Evolutionary conservation across 64 coral and sea anemone species (phyloP).

Genomic region (Catalaphyllia jardinei): DNA sequence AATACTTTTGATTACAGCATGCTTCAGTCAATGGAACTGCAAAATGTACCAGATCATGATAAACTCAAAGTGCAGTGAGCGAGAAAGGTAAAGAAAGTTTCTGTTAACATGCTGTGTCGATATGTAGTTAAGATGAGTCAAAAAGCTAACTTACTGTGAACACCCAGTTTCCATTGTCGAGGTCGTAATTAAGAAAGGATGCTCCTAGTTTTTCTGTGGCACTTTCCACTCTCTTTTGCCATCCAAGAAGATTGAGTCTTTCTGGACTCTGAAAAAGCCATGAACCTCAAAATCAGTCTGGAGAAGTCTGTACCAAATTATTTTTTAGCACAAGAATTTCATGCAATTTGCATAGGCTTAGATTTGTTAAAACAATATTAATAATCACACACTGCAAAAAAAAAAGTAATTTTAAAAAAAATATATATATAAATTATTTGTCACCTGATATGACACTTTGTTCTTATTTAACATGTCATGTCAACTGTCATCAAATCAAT

Average conservation of each 20-base stretch:
- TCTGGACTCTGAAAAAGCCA: constrained; percentile 79
- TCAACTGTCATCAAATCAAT: too few relatives aligned
- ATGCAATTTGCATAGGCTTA: too few relatives aligned
- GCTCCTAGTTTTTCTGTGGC: constrained; percentile 91
- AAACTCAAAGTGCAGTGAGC: too few relatives aligned
- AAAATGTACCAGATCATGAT: too few relatives aligned
- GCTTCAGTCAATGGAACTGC: too few relatives aligned
- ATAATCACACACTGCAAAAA: too few relatives aligned
- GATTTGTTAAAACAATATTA: too few relatives aligned
- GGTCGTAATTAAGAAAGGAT: constrained; percentile 77
- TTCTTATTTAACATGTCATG: too few relatives aligned
- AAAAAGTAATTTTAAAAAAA: too few relatives aligned
- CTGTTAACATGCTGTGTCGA: neutral
- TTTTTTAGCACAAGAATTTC: too few relatives aligned
- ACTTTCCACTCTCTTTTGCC: constrained; percentile 90
- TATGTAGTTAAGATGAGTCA: neutral
- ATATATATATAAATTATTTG: too few relatives aligned
- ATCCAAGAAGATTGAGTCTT: constrained; percentile 88
- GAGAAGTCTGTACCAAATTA: neutral
- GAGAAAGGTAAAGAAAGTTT: neutral
- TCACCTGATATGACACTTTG: too few relatives aligned
- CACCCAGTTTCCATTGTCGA: constrained; percentile 88
- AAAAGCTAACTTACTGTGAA: constrained; percentile 84
- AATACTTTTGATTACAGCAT: neutral
- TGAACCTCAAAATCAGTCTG: neutral